phyloP scores from a whole-genome alignment of 2,888 invertebrate species.

The Agonopterix alstromeriana region DNA sequence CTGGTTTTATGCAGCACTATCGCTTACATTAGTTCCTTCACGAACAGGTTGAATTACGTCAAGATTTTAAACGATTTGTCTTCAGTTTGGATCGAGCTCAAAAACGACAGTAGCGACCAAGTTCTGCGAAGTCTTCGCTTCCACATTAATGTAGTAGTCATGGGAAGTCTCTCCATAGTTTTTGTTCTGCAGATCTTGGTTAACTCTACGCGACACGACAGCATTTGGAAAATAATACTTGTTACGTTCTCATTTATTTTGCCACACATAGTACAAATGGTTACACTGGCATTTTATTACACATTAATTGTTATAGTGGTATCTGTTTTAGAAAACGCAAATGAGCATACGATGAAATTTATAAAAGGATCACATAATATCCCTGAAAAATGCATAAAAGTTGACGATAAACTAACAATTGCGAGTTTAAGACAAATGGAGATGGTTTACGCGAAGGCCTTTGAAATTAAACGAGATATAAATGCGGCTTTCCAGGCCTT shows the following conservation, averaged over 20 bases:
- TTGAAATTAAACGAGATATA: slow-evolving; percentile 38
- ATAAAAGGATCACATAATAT: slow-evolving; percentile 14
- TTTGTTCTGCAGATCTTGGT: slow-evolving; percentile 31
- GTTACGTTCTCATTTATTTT: slow-evolving; percentile 40
- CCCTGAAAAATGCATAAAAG: slow-evolving; percentile 19
- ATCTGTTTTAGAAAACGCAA: slow-evolving; percentile 34
- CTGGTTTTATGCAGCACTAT: slow-evolving; percentile 28
- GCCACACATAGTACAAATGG: slow-evolving; percentile 50
- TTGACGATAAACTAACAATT: slow-evolving; percentile 18
- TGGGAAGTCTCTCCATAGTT: slow-evolving; percentile 20
- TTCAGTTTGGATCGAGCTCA: slow-evolving; percentile 26
- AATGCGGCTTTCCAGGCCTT: slow-evolving; percentile 47
- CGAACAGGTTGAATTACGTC: slow-evolving; percentile 36
- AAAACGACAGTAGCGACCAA: slow-evolving; percentile 18
- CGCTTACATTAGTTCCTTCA: slow-evolving; percentile 36
- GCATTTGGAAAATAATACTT: slow-evolving; percentile 46
- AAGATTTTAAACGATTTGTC: slow-evolving; percentile 40
- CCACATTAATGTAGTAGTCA: slow-evolving; percentile 26
- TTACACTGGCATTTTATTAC: slow-evolving; percentile 38
- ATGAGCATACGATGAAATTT: slow-evolving; percentile 22
- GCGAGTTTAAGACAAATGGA: slow-evolving; percentile 39
- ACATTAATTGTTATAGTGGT: slow-evolving; percentile 36
- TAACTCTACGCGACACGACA: slow-evolving; percentile 37
- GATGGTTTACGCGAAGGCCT: slow-evolving; percentile 34
- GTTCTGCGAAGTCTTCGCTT: slow-evolving; percentile 27